Percentiles rank a stretch among this genome's conserved stretches.
Evolutionary conservation across 2,113 vertebrate species (phyloP).

Genomic region (Elephas maximus): DNA sequence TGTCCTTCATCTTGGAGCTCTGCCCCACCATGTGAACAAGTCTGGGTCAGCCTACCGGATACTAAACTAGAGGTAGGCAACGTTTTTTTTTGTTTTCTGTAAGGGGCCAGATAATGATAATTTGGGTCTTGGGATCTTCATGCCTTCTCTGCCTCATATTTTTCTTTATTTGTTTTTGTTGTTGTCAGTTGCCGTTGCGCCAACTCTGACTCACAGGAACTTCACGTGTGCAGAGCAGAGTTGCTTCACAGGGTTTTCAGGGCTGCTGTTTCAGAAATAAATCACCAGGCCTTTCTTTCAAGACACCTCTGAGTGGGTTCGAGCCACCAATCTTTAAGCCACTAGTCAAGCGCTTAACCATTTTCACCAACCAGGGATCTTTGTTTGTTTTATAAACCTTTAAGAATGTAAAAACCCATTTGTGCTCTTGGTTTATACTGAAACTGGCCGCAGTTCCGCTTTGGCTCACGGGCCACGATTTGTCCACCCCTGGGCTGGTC

Average conservation of each 20-base stretch:
- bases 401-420: neutral
- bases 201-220: neutral
- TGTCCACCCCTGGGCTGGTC: neutral
- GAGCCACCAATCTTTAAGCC: no score
- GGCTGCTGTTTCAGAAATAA: no score
- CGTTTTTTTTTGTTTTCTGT: neutral
- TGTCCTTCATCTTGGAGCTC: neutral
- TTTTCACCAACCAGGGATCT: no score
- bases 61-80: neutral
- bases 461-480: neutral
- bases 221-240: neutral
- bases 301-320: no score
- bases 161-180: neutral
- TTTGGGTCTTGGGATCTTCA: neutral
- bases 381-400: neutral
- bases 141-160: neutral
- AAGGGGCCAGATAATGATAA: neutral
- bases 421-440: neutral
- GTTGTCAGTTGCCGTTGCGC: no score
- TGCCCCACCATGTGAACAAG: neutral
- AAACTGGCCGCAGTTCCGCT: neutral
- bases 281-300: no score
- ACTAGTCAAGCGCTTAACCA: no score
- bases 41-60: neutral
- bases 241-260: neutral